phyloP scores from a whole-genome alignment of 2,797 vertebrate genomes.

The Sternarchorhynchus goeldii region DNA sequence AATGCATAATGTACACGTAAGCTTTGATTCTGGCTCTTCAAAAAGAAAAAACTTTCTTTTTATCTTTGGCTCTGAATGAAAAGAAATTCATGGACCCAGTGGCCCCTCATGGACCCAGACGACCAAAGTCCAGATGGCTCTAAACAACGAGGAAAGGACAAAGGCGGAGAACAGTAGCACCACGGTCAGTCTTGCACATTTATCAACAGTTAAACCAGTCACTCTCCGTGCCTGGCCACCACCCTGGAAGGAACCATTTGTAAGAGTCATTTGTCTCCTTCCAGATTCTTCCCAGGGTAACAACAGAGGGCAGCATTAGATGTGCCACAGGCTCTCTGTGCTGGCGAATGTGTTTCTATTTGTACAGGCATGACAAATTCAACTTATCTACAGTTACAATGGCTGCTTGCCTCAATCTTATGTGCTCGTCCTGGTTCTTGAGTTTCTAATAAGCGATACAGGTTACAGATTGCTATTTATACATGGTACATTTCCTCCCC shows the following conservation, averaged over 20 bases:
- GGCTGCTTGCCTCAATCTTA: too few species aligned
- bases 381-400: background rate
- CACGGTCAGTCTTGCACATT: conserved; percentile 16
- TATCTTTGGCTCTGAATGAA: conserved; percentile 28
- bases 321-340: background rate
- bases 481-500: too few species aligned
- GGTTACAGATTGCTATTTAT: too few species aligned
- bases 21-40: conserved; percentile 9
- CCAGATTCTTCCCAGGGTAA: background rate
- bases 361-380: background rate
- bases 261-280: background rate
- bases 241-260: background rate
- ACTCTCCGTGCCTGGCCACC: background rate
- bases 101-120: background rate
- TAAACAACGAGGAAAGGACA: conserved; percentile 3
- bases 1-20: background rate
- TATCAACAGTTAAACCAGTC: conserved; percentile 9
- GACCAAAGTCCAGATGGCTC: conserved; percentile 11
- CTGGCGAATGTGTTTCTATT: background rate
- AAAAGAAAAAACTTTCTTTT: background rate
- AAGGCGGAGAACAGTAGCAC: background rate
- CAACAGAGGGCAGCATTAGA: background rate
- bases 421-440: too few species aligned
- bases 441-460: too few species aligned
- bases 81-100: conserved; percentile 11